Conservation (phyloP, 2,888 invertebrate genomes). For the Aphidius colemani region DNA sequence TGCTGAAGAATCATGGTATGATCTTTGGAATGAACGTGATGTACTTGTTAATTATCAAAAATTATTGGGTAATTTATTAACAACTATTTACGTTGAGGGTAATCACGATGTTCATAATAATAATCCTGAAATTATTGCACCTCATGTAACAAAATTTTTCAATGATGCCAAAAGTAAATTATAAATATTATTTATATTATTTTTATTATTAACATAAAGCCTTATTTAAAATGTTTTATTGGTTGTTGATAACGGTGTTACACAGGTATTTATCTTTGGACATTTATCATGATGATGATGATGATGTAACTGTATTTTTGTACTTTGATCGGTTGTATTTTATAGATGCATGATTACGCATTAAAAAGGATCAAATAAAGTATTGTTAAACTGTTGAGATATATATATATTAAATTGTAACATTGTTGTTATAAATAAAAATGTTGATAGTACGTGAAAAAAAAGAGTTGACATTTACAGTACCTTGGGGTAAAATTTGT, state of each 20-base stretch:
- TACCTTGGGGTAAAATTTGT: constrained; percentile 67
- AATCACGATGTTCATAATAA: constrained; percentile 69
- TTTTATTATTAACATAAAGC: too few species aligned
- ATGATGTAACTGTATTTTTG: too few species aligned
- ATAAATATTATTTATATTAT: neutral
- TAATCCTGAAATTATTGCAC: constrained; percentile 64
- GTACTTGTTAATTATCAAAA: constrained; percentile 5
- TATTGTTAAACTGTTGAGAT: too few species aligned
- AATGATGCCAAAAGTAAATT: constrained; percentile 2
- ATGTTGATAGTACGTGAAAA: too few species aligned
- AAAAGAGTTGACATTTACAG: constrained; percentile 59
- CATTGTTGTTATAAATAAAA: too few species aligned
- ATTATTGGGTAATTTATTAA: constrained; percentile 12
- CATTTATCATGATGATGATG: too few species aligned
- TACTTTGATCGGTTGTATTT: too few species aligned
- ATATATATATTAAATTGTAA: too few species aligned
- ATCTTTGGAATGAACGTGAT: neutral
- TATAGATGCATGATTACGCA: too few species aligned
- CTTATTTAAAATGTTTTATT: neutral
- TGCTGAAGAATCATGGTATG: constrained; percentile 28
- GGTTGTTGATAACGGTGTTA: too few species aligned
- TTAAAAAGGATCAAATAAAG: too few species aligned
- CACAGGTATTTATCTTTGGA: too few species aligned
- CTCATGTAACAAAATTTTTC: constrained; percentile 49
- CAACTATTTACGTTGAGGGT: constrained; percentile 60